A percentile compares a stretch with the other conserved stretches of the same genome.
Evolutionary conservation across 2,888 invertebrate species (phyloP).

Genomic region (Temnothorax rugatulus): DNA sequence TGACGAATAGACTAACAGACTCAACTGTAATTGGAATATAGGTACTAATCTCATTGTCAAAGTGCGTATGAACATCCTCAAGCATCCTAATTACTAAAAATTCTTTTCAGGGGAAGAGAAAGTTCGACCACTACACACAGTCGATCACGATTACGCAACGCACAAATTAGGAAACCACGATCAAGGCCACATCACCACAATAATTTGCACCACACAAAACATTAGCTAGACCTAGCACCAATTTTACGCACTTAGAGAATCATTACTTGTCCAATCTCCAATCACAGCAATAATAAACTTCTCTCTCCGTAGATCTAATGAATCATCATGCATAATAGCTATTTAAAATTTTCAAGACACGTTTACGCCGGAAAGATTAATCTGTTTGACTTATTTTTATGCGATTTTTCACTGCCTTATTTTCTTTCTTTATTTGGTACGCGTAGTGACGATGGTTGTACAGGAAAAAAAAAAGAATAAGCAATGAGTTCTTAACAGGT

Average conservation of each 20-base stretch:
- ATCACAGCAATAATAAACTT: constrained; percentile 47
- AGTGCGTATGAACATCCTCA: constrained; percentile 26
- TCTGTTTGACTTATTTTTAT: constrained; percentile 17
- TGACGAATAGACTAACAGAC: constrained; percentile 25
- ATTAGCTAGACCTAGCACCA: constrained; percentile 74
- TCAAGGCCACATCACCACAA: constrained; percentile 82
- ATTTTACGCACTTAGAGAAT: constrained; percentile 70
- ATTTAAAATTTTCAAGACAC: constrained; percentile 56
- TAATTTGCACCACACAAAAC: constrained; percentile 83
- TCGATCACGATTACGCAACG: constrained; percentile 76
- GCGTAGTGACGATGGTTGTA: constrained; percentile 53
- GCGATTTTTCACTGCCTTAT: constrained; percentile 39
- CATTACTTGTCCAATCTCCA: constrained; percentile 58
- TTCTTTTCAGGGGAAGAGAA: constrained; percentile 81
- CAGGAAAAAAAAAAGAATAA: constrained; percentile 18
- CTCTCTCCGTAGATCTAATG: constrained; percentile 57
- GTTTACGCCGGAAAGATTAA: constrained; percentile 20
- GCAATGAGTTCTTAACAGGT: constrained; percentile 49
- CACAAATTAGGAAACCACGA: constrained; percentile 81
- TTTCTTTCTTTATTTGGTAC: constrained; percentile 53
- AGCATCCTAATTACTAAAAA: constrained; percentile 74
- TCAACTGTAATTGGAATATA: constrained; percentile 36
- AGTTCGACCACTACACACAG: constrained; percentile 78
- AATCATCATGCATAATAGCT: constrained; percentile 50
- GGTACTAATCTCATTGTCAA: constrained; percentile 38